These are phyloP conservation scores for Poeciliopsis paucimaculata DNA, from an alignment of 2,797 vertebrate genomes.

Conservation along the genomic window DNA sequence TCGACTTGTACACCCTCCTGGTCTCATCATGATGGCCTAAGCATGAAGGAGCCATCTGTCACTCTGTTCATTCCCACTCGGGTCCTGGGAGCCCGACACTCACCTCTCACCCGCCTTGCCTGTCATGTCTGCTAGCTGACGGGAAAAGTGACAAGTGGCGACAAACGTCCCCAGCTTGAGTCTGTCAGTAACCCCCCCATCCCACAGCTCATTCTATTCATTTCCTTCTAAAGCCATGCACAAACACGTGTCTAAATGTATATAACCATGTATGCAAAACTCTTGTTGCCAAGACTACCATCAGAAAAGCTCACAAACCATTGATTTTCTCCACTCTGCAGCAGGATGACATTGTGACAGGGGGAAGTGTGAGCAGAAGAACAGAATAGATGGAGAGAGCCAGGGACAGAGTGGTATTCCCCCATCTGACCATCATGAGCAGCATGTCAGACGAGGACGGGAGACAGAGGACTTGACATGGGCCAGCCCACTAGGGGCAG, in stretches of 20 bases:
- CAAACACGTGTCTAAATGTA: conserved; percentile 32
- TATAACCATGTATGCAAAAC: conserved; percentile 48
- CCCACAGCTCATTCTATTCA: neutral
- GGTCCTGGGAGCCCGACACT: conserved; percentile 85
- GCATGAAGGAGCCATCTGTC: conserved; percentile 77
- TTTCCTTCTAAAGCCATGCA: conserved; percentile 10
- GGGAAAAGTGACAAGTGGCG: conserved; percentile 75
- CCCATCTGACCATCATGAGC: conserved; percentile 86
- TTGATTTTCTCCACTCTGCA: conserved; percentile 75
- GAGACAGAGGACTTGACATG: conserved; percentile 77
- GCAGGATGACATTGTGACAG: conserved; percentile 66
- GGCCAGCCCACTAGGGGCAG: conserved; percentile 71
- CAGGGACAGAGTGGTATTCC: conserved; percentile 71
- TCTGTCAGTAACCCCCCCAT: conserved; percentile 66
- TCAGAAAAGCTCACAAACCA: conserved; percentile 63
- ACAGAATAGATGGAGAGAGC: conserved; percentile 74
- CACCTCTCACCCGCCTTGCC: conserved; percentile 85
- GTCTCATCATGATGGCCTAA: conserved; percentile 85
- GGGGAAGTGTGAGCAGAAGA: conserved; percentile 50
- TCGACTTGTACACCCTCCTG: conserved; percentile 43
- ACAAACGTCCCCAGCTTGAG: conserved; percentile 80
- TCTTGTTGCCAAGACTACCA: conserved; percentile 51
- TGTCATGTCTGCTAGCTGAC: conserved; percentile 86
- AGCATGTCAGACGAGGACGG: conserved; percentile 82
- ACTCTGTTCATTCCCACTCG: conserved; percentile 72